Evolutionary conservation across 2,797 vertebrate genomes (phyloP).

Genomic region (Anguilla obscura): DNA sequence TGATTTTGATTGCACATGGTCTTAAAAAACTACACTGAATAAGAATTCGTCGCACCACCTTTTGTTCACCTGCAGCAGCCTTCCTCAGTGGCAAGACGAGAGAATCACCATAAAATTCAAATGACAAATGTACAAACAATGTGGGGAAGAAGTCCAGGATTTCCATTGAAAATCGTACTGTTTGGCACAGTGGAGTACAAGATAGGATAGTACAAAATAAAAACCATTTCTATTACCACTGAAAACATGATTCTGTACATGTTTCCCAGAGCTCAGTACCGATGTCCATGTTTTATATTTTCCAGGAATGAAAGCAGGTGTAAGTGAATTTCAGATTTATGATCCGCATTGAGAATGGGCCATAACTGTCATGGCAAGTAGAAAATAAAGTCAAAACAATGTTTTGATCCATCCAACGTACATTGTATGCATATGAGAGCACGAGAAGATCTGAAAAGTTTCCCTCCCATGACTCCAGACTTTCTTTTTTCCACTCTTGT

Average conservation of each 20-base stretch:
- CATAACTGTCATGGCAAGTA: neutral
- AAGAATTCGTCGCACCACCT: neutral
- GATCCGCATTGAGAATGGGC: neutral
- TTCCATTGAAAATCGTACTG: neutral
- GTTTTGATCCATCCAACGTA: neutral
- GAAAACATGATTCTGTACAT: neutral
- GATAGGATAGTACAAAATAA: neutral
- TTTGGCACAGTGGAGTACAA: neutral
- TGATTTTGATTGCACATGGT: neutral
- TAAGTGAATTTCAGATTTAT: neutral
- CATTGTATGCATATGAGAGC: neutral
- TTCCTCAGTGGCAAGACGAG: neutral
- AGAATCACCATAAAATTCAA: neutral
- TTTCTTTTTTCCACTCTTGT: conserved; percentile 25
- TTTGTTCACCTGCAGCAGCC: neutral
- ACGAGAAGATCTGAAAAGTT: neutral
- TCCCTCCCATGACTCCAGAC: neutral
- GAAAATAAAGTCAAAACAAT: neutral
- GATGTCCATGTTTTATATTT: neutral
- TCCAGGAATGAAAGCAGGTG: neutral
- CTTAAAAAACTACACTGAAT: neutral
- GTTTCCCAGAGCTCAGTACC: neutral
- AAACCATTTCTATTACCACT: neutral
- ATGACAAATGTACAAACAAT: neutral
- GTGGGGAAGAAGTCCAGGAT: neutral